Conservation (phyloP, 2,888 invertebrate genomes). For the Apotomis turbidana region DNA sequence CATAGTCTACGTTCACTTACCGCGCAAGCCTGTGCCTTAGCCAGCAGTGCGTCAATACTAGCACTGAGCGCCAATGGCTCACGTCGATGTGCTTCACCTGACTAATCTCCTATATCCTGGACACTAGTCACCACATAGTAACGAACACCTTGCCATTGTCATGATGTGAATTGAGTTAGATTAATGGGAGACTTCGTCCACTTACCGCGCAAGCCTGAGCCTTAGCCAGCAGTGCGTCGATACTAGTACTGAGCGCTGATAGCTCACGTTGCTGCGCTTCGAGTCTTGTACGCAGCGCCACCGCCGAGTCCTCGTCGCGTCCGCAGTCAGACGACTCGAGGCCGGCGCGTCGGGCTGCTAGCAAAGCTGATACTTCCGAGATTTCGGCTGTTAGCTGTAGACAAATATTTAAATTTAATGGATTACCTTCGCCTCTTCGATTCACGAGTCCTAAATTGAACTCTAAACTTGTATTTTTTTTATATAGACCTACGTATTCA, state of each 20-base stretch:
- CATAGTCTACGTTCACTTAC: background rate
- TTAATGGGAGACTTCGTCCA: no score
- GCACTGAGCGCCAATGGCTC: conserved; percentile 92
- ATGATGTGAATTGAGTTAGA: no score
- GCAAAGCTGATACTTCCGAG: conserved; percentile 96
- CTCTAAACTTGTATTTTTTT: no score
- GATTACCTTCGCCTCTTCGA: background rate
- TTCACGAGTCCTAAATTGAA: no score
- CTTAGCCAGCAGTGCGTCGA: conserved; percentile 85
- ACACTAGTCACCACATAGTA: no score
- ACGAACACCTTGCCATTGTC: no score
- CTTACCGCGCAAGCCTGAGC: background rate
- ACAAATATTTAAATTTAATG: background rate
- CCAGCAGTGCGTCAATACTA: conserved; percentile 87
- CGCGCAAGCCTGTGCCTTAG: background rate
- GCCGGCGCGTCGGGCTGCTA: conserved; percentile 91
- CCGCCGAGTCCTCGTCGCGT: conserved; percentile 96
- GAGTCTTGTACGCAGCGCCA: conserved; percentile 91
- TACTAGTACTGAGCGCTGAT: conserved; percentile 88
- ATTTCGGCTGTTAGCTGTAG: conserved; percentile 93
- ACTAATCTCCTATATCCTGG: no score
- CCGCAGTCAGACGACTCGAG: conserved; percentile 92
- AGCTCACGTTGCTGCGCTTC: conserved; percentile 93
- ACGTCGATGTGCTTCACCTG: conserved; percentile 87
- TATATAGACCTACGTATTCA: no score